phyloP scores from a whole-genome alignment of 2,113 vertebrate genomes.

The Zonotrichia leucophrys region DNA sequence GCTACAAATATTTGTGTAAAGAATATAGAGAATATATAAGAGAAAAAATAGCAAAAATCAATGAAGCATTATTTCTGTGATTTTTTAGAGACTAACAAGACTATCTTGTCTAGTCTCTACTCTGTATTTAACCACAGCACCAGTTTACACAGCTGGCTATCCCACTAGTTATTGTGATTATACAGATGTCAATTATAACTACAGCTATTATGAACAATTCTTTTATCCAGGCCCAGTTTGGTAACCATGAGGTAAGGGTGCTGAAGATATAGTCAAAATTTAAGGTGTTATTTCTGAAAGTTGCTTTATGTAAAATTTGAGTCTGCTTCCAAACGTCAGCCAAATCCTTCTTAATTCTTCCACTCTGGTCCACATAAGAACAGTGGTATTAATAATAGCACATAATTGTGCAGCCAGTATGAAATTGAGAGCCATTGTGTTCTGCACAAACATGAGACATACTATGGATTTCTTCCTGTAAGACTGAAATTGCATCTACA shows the following conservation, averaged over 20 bases:
- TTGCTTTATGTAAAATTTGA: not conserved
- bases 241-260: not conserved
- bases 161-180: not conserved
- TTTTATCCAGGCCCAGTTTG: not conserved
- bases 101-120: not conserved
- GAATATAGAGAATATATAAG: not conserved
- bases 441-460: not conserved
- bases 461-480: not conserved
- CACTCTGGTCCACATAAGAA: not conserved
- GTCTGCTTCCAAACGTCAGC: not conserved
- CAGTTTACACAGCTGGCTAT: not conserved
- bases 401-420: not conserved
- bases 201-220: not conserved
- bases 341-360: not conserved
- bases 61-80: fast-evolving
- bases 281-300: not conserved
- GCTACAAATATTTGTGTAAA: not conserved
- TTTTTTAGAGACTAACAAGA: not conserved
- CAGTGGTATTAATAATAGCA: not conserved
- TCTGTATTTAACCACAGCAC: not conserved
- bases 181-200: not conserved
- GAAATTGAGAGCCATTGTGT: not conserved
- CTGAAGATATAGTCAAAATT: not conserved
- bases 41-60: not conserved
- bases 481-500: not conserved